phyloP scores from a whole-genome alignment of 2,113 vertebrate species.

The Conger conger region DNA sequence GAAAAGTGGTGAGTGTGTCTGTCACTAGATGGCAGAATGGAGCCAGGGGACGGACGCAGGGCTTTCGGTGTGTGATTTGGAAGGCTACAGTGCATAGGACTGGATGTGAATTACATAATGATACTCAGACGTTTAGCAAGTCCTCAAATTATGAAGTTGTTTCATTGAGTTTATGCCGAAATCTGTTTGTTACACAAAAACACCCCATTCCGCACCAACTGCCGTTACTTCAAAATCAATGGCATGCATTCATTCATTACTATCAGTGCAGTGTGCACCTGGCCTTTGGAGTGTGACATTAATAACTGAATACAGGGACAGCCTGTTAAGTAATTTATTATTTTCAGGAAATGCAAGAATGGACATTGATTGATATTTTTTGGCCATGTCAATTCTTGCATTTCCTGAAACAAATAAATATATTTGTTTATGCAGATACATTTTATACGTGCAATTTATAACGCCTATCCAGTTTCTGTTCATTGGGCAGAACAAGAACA shows the following conservation, averaged over 20 bases:
- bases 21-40: slow-evolving; percentile 92
- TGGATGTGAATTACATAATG: slow-evolving; percentile 72
- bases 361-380: too few relatives aligned
- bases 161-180: slow-evolving; percentile 25
- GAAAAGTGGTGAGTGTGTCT: background rate
- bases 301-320: background rate
- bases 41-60: slow-evolving; percentile 63
- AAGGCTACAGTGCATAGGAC: slow-evolving; percentile 49
- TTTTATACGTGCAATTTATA: background rate
- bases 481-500: background rate
- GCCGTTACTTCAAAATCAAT: background rate
- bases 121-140: slow-evolving; percentile 50
- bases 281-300: background rate
- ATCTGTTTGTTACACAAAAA: background rate
- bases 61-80: slow-evolving; percentile 43
- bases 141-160: slow-evolving; percentile 24
- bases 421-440: background rate
- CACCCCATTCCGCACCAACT: background rate
- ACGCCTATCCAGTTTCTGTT: background rate
- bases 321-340: background rate
- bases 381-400: too few relatives aligned
- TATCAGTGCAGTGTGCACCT: background rate
- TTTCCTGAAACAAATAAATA: background rate
- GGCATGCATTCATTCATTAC: slow-evolving; percentile 14
- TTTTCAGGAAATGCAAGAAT: background rate